phyloP scores from a whole-genome alignment of 1,140 invertebrate genomes.

The Drosophila mauritiana region DNA sequence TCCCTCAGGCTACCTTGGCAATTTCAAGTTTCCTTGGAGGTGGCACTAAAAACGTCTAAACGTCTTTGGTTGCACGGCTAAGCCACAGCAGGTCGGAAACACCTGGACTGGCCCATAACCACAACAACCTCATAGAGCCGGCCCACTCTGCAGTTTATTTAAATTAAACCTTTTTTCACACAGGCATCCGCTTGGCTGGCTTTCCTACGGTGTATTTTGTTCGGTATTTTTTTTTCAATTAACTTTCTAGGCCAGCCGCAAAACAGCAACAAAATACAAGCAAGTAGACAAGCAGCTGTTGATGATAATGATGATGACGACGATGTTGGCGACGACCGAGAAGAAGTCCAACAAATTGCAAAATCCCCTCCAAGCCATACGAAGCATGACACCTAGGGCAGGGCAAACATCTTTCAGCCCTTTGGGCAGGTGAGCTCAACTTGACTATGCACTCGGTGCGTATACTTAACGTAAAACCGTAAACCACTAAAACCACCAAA shows the following conservation, averaged over 20 bases:
- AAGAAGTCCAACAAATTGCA: slow-evolving; percentile 78
- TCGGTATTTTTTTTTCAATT: slow-evolving; percentile 73
- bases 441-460: slow-evolving; percentile 64
- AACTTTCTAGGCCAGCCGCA: slow-evolving; percentile 76
- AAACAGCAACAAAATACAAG: slow-evolving; percentile 56
- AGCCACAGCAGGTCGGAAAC: slow-evolving; percentile 43
- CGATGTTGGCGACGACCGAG: slow-evolving; percentile 45
- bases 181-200: slow-evolving; percentile 16
- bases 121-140: slow-evolving; percentile 39
- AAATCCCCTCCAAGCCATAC: slow-evolving; percentile 70
- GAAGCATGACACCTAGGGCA: slow-evolving; percentile 41
- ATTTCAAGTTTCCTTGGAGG: slow-evolving; percentile 23
- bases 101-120: slow-evolving; percentile 45
- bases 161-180: slow-evolving; percentile 72
- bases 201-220: slow-evolving; percentile 27
- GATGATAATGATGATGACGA: slow-evolving; percentile 61
- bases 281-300: slow-evolving; percentile 69
- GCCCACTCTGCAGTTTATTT: slow-evolving; percentile 73
- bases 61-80: slow-evolving; percentile 54
- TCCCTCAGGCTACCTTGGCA: slow-evolving; percentile 15
- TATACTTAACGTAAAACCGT: slow-evolving; percentile 79
- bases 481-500: slow-evolving; percentile 79
- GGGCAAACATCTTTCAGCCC: slow-evolving; percentile 63
- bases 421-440: slow-evolving; percentile 50
- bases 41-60: slow-evolving; percentile 58